Conservation (phyloP, 2,888 invertebrate species). For the Pharmacophagus antenor region DNA sequence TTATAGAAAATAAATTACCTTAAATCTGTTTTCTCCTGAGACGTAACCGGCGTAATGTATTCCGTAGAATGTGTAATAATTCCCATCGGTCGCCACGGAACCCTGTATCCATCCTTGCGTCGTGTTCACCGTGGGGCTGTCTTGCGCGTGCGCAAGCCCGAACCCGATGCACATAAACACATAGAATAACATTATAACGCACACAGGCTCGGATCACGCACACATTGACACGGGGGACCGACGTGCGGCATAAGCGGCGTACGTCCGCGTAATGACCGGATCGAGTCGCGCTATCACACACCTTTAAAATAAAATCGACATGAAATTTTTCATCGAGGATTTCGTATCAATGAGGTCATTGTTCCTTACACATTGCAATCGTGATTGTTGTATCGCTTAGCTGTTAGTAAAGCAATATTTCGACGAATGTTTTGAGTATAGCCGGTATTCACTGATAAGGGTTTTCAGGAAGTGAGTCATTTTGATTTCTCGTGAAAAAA, state of each 20-base stretch:
- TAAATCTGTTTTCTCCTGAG: slow-evolving; percentile 53
- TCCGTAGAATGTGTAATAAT: slow-evolving; percentile 57
- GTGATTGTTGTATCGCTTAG: neutral
- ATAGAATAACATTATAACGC: slow-evolving; percentile 16
- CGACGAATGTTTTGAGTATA: slow-evolving; percentile 14
- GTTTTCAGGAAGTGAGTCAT: neutral
- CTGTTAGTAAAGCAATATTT: neutral
- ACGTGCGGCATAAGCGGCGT: slow-evolving; percentile 29
- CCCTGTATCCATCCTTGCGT: slow-evolving; percentile 60
- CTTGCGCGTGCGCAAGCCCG: slow-evolving; percentile 43
- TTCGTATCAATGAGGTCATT: slow-evolving; percentile 42
- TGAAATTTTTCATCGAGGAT: slow-evolving; percentile 35
- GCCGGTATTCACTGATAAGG: slow-evolving; percentile 3
- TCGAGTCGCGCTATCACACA: slow-evolving; percentile 18
- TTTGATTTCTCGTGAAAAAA: neutral
- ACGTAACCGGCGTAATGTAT: slow-evolving; percentile 60
- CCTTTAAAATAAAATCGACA: slow-evolving; percentile 19
- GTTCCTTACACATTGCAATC: slow-evolving; percentile 12
- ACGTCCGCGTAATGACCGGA: slow-evolving; percentile 33
- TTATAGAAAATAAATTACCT: slow-evolving; percentile 42
- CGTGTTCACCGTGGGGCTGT: slow-evolving; percentile 50
- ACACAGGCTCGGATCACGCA: slow-evolving; percentile 4
- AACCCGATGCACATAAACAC: slow-evolving; percentile 39
- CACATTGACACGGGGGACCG: neutral
- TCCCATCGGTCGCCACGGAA: slow-evolving; percentile 43